Percentiles rank a stretch among this genome's conserved stretches.
Conservation (phyloP, 2,113 vertebrate species). For the Orientallactaga bullata region DNA sequence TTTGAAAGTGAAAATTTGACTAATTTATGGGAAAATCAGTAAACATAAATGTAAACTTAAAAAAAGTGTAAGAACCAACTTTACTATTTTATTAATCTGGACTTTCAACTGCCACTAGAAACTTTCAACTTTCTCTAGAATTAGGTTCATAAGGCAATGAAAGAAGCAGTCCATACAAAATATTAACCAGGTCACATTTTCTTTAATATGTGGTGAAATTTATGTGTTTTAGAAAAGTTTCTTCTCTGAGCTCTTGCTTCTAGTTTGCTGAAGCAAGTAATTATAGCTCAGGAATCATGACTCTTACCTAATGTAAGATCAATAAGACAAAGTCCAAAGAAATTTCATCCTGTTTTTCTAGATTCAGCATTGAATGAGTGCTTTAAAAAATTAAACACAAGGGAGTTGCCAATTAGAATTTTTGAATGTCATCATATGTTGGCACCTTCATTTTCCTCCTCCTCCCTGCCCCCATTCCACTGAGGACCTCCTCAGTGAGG, state of each 20-base stretch:
- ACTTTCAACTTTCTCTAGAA: neutral
- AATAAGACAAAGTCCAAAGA: neutral
- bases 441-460: no score
- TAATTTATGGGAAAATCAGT: neutral
- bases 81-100: neutral
- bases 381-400: neutral
- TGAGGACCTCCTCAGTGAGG: no score
- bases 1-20: neutral
- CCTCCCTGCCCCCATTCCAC: no score
- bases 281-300: neutral
- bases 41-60: neutral
- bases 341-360: neutral
- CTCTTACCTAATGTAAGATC: neutral
- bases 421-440: neutral
- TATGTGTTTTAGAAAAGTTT: neutral
- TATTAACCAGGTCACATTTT: neutral
- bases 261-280: conserved; percentile 48
- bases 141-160: neutral
- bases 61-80: neutral
- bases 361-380: neutral
- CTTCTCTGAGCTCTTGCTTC: neutral
- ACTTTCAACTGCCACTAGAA: neutral
- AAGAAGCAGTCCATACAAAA: neutral
- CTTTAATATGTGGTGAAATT: neutral
- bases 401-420: neutral